Evolutionary conservation across 2,797 vertebrate genomes (phyloP).

Genomic region (Oreochromis mossambicus): DNA sequence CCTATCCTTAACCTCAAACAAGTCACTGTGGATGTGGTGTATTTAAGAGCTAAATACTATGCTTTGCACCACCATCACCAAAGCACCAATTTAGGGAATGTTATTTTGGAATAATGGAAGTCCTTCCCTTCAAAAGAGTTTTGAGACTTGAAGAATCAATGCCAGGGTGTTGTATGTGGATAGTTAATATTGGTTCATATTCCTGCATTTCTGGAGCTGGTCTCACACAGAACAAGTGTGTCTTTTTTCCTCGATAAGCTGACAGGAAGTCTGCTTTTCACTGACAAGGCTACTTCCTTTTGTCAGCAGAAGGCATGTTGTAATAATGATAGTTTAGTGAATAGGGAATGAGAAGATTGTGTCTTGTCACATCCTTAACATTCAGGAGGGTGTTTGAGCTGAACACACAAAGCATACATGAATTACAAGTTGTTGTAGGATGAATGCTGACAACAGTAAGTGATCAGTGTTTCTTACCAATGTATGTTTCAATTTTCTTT

Average conservation of each 20-base stretch:
- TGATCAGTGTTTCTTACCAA: not conserved
- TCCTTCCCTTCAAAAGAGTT: not conserved
- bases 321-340: not conserved
- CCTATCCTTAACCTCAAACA: not conserved
- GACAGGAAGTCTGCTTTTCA: slow-evolving; percentile 61
- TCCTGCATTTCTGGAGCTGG: not conserved
- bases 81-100: not conserved
- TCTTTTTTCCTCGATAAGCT: slow-evolving; percentile 42
- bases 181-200: not conserved
- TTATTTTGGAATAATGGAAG: not conserved
- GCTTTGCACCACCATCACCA: not conserved
- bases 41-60: not conserved
- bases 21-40: not conserved
- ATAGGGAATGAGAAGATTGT: not conserved
- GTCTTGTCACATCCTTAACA: slow-evolving; percentile 1
- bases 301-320: not conserved
- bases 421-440: not conserved
- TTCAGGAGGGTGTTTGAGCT: not conserved
- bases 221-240: not conserved
- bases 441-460: slow-evolving; percentile 52
- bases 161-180: not conserved
- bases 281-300: slow-evolving; percentile 38
- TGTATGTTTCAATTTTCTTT: not conserved
- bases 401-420: not conserved
- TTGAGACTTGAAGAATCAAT: not conserved